Base-by-base conservation (phyloP, 2,888 invertebrate species). In the Exocentrus adspersus region DNA sequence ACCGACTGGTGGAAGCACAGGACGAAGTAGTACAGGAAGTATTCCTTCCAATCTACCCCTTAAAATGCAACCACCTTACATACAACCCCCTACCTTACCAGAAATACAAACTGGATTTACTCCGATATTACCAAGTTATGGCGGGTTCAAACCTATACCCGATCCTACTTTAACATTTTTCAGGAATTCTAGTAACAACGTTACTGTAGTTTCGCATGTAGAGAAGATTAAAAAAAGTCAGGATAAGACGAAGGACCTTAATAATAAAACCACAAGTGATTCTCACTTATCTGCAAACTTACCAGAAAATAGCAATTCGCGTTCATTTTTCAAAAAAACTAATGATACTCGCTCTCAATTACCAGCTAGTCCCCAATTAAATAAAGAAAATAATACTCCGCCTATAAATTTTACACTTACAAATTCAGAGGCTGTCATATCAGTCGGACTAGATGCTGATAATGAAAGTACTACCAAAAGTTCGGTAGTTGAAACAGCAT, bases 21-120 rank as follows among this genome's bases (percentile, higher is more conserved):
- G 41, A 3, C 50, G 60, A 37, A 12, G 9, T 50, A 66, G 48
- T 60, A 62, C 37, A 61, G 79, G 61, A 48, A 37, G 56, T 1
- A 46, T 42, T 6, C 57, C 37, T 9, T 59, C 51, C 17, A 50
- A 60, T 43, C 16, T 28, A 42, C 60, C 60, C 14, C 51, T 50
- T 12, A 57, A 41, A 43, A 30, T 50, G 50, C 64, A 41, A 7
- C 41, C 48, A 4, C 63, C 41, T n/a, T 20, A 53, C 12, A 51
- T 45, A 53, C 52, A 37, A 14, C 58, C 48, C 28, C 59, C 83
- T 1, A 87, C 86, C 37, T 80, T 85, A 56, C 90, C 90, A 0
- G 87, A 88, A 76, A 87, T 92, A 56, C 89, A 92, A 81, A 92
- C 92, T 12, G 93, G 93, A 1, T 94, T 94, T 77, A 84, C 89